These are phyloP conservation scores for Campopleginae sp. DNA, from an alignment of 2,888 invertebrate species.

Conservation along the genomic window DNA sequence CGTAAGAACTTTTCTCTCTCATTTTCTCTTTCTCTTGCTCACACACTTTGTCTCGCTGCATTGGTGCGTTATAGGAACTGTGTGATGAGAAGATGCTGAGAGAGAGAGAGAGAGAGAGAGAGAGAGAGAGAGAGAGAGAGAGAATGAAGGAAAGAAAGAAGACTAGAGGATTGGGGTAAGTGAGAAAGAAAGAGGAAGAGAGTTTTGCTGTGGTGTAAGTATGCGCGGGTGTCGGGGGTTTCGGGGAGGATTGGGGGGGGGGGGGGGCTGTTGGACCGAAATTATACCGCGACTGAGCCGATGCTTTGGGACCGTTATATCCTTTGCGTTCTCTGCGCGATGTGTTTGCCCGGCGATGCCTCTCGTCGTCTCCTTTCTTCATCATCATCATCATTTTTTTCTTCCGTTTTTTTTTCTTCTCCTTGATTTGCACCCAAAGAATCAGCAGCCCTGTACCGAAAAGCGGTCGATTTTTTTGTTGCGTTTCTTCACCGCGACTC, in stretches of 20 bases:
- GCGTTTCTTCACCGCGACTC: conserved; percentile 35
- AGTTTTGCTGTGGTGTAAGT: conserved; percentile 52
- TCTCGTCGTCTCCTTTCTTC: conserved; percentile 40
- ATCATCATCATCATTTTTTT: conserved; percentile 38
- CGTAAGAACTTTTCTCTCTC: conserved; percentile 34
- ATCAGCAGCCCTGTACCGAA: conserved; percentile 49
- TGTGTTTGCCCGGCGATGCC: conserved; percentile 54
- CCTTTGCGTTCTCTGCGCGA: conserved; percentile 61
- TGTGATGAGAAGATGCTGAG: conserved; percentile 40
- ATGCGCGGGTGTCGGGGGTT: conserved; percentile 63
- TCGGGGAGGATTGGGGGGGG: conserved; percentile 63
- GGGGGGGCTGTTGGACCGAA: conserved; percentile 72
- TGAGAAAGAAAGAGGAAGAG: conserved; percentile 68
- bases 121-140: conserved; percentile 29
- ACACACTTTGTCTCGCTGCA: conserved; percentile 24
- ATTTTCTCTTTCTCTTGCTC: conserved; percentile 21
- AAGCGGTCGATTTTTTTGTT: conserved; percentile 61
- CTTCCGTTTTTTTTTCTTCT: conserved; percentile 37
- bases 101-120: conserved; percentile 13
- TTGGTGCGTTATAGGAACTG: conserved; percentile 57
- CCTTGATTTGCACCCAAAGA: conserved; percentile 30
- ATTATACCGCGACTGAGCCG: conserved; percentile 69
- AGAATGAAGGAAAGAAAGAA: conserved; percentile 26
- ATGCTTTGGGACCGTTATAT: conserved; percentile 71
- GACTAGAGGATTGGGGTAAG: conserved; percentile 47